Evolutionary conservation across 2,113 vertebrate species (phyloP).

Genomic region (Polypterus senegalus): DNA sequence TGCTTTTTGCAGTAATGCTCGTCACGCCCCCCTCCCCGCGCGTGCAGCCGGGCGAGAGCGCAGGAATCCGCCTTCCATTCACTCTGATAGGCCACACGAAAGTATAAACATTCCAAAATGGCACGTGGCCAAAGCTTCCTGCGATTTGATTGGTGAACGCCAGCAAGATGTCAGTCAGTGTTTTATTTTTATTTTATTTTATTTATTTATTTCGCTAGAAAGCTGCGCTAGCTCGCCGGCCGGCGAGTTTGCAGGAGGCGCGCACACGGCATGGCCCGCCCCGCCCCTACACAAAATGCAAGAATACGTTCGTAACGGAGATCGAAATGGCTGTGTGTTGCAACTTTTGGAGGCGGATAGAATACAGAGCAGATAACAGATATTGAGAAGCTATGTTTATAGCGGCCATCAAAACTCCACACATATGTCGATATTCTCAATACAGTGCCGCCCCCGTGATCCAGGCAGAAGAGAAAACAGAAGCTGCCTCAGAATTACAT

Average conservation of each 20-base stretch:
- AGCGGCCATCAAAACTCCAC: no score
- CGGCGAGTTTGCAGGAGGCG: not conserved
- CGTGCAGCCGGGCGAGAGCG: constrained; percentile 27
- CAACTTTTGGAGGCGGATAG: no score
- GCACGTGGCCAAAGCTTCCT: constrained; percentile 43
- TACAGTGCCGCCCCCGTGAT: no score
- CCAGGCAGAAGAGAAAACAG: no score
- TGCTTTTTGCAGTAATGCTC: constrained; percentile 46
- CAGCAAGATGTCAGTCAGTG: constrained; percentile 20
- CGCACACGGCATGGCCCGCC: no score
- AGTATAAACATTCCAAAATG: constrained; percentile 51
- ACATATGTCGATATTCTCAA: no score
- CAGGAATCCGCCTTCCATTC: constrained; percentile 24
- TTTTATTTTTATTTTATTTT: not conserved
- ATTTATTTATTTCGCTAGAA: not conserved
- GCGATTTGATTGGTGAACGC: constrained; percentile 33
- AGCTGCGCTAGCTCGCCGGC: not conserved
- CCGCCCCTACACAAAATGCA: no score
- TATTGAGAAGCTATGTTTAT: no score
- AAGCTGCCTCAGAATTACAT: no score
- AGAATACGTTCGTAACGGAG: no score
- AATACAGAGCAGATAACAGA: no score
- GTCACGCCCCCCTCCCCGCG: constrained; percentile 41
- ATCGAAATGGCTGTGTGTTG: no score
- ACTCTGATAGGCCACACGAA: constrained; percentile 35